Percentiles rank a stretch among this genome's conserved stretches.
Conservation (phyloP, 2,888 invertebrate species). For the Oasisia sp. region DNA sequence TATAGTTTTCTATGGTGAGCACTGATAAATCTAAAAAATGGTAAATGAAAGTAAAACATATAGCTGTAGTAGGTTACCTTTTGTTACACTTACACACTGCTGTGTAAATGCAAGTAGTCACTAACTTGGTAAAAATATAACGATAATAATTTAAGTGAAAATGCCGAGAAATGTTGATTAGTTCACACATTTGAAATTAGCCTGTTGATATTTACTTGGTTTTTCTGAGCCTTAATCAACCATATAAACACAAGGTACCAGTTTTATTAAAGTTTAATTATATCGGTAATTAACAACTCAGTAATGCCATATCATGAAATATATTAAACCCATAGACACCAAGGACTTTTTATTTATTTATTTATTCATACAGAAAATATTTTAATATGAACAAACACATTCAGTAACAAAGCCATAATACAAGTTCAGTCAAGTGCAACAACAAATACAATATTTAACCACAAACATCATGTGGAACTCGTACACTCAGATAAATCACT, state of each 20-base stretch:
- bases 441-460: neutral
- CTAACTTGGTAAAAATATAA: neutral
- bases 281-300: neutral
- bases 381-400: neutral
- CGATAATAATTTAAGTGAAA: neutral
- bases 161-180: no score
- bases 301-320: neutral
- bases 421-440: neutral
- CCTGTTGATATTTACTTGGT: neutral
- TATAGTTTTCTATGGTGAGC: no score
- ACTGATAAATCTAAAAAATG: no score
- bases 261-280: neutral
- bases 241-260: neutral
- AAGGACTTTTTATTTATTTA: neutral
- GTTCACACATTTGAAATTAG: no score
- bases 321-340: neutral
- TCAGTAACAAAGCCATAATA: neutral
- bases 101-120: neutral
- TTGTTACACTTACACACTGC: neutral
- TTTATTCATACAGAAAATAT: neutral
- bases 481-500: neutral
- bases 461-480: neutral
- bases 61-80: no score
- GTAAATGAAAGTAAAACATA: no score
- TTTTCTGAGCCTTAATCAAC: neutral